Percentiles rank a stretch among this genome's conserved stretches.
phyloP scores from a whole-genome alignment of 1,140 invertebrate species.

The Caenorhabditis briggsae region DNA sequence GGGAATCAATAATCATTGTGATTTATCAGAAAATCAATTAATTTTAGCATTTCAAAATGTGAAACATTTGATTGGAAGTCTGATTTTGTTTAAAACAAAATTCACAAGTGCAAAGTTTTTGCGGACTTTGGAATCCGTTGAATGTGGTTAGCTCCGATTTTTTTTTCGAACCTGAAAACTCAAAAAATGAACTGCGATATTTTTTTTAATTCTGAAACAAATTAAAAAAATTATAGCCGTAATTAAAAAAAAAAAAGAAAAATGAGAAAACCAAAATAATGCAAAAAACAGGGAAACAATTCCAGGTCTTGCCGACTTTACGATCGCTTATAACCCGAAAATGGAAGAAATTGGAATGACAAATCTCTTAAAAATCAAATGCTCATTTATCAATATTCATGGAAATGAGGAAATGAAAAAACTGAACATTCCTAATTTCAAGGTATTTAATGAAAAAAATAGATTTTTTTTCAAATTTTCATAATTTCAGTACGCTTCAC shows the following conservation, averaged over 20 bases:
- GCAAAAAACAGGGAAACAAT: not conserved
- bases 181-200: no score
- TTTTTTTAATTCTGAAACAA: no score
- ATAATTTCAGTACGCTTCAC: not conserved
- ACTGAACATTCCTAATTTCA: not conserved
- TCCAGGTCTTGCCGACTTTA: not conserved
- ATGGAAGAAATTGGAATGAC: not conserved
- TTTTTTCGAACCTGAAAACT: no score
- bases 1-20: not conserved
- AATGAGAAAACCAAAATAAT: no score
- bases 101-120: not conserved
- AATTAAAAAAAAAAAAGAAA: no score
- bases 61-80: slow-evolving; percentile 16
- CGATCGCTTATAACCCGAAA: not conserved
- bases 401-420: not conserved
- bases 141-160: not conserved
- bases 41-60: not conserved
- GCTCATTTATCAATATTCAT: not conserved
- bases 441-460: not conserved
- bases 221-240: no score
- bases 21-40: not conserved
- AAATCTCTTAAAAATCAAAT: not conserved
- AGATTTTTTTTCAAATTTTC: not conserved
- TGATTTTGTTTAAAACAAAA: not conserved
- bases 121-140: not conserved